Evolutionary conservation across 2,888 invertebrate genomes (phyloP).

Genomic region (Heliconius sara): DNA sequence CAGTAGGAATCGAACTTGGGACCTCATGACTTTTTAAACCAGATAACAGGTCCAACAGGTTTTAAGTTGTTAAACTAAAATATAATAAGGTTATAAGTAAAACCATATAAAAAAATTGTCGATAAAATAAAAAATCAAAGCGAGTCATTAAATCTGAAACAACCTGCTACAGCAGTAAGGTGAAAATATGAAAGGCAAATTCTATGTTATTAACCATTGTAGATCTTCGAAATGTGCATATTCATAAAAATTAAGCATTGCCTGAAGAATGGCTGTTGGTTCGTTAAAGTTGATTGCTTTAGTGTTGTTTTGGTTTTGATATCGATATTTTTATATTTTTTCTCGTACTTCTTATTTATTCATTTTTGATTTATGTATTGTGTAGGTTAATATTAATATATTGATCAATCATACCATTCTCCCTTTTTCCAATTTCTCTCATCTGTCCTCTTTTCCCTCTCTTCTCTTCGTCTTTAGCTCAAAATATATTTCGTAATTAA

Average conservation of each 20-base stretch:
- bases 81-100: neutral
- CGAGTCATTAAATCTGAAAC: neutral
- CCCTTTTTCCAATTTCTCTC: no score
- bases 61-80: no score
- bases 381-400: neutral
- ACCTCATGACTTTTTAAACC: no score
- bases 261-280: conserved; percentile 16
- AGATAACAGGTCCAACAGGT: no score
- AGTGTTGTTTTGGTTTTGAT: neutral
- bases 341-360: neutral
- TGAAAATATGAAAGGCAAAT: conserved; percentile 22
- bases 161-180: neutral
- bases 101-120: neutral
- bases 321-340: neutral
- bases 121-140: neutral
- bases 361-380: neutral
- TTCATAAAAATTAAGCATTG: conserved; percentile 24
- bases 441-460: no score
- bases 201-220: conserved; percentile 21
- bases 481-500: no score
- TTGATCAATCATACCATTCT: no score
- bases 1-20: no score
- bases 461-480: no score
- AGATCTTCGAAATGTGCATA: conserved; percentile 15
- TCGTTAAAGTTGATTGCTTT: conserved; percentile 19